Base-by-base conservation (phyloP, 1,140 invertebrate species). In the Zaprionus africanus region DNA sequence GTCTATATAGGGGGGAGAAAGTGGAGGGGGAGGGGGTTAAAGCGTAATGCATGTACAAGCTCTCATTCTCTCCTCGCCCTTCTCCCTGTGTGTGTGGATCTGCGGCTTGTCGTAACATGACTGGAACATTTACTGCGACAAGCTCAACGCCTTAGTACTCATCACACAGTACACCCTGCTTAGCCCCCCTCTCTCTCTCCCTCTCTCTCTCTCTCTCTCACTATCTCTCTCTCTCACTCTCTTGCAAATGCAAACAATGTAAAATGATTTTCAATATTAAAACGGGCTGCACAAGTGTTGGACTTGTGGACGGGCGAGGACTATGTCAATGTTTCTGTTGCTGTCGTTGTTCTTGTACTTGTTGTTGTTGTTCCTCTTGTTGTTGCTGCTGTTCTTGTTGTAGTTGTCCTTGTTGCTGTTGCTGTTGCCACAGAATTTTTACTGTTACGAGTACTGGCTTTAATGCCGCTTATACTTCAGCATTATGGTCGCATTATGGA, bases 81-180 rank as follows among this genome's bases (percentile, higher is more conserved):
- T n/a, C 28, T 26, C 12, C 7, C 13, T 36, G 5, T 59, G 2
- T 53, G 19, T 24, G 13, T 57, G 51, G 15, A 24, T 28, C 72
- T 83, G 84, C 64, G 83, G 83, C 86, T 83, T 88, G 84, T 87
- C 68, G 80, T 63, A 69, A 88, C 83, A 88, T 76, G 84, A 83
- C 77, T 83, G 71, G 56, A 88, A 88, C 84, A 88, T 88, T 87
- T 83, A 88, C 81, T 78, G 72, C 77, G 76, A 88, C 77, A 79
- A 72, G 77, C 67, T 72, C 58, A 72, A 66, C 46, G 62, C 74
- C 63, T 64, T 70, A 57, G 62, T 56, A 46, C 60, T 72, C 78
- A 73, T 65, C 58, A 60, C 62, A n/a, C 49, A 31, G 19, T 56
- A 43, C 34, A 59, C 22, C n/a, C 46, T 31, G 41, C 24, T 31